phyloP scores from a whole-genome alignment of 1,140 invertebrate genomes.

The Drosophila truncata region DNA sequence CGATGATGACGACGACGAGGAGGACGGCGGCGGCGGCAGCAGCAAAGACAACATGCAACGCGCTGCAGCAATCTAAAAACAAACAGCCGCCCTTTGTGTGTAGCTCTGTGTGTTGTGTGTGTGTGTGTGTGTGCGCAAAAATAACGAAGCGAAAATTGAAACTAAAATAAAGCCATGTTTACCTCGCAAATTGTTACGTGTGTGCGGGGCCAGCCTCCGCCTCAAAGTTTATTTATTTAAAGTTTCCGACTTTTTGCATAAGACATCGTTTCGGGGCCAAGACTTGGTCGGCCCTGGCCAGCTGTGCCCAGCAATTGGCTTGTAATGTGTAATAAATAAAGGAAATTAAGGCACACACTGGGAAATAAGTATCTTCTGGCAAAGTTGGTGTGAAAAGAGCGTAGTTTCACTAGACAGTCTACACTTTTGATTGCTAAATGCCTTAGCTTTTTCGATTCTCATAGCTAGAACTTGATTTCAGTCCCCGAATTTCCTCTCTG shows the following conservation, averaged over 20 bases:
- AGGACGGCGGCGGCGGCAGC: conserved; percentile 11
- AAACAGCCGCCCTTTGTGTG: conserved; percentile 59
- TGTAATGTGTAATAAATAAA: conserved; percentile 66
- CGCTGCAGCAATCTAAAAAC: conserved; percentile 69
- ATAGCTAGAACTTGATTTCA: not conserved
- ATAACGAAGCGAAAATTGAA: conserved; percentile 84
- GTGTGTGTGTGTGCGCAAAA: conserved; percentile 55
- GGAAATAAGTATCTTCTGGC: not conserved
- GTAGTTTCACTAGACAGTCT: not conserved
- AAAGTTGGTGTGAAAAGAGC: not conserved
- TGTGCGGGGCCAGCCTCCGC: conserved; percentile 29
- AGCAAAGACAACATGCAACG: conserved; percentile 70
- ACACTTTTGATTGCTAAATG: too few relatives aligned
- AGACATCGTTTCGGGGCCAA: conserved; percentile 57
- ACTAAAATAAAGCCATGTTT: conserved; percentile 84
- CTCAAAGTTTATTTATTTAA: conserved; percentile 82
- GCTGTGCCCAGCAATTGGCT: conserved; percentile 45
- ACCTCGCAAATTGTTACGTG: conserved; percentile 78
- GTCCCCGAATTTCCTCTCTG: not conserved
- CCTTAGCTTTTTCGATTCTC: not conserved
- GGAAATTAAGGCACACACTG: conserved; percentile 62
- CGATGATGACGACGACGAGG: conserved; percentile 27
- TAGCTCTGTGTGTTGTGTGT: conserved; percentile 27
- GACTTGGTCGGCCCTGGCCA: conserved; percentile 9
- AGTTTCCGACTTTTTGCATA: conserved; percentile 75